Evolutionary conservation across 2,797 vertebrate genomes (phyloP).

Genomic region (Centroberyx gerrardi): DNA sequence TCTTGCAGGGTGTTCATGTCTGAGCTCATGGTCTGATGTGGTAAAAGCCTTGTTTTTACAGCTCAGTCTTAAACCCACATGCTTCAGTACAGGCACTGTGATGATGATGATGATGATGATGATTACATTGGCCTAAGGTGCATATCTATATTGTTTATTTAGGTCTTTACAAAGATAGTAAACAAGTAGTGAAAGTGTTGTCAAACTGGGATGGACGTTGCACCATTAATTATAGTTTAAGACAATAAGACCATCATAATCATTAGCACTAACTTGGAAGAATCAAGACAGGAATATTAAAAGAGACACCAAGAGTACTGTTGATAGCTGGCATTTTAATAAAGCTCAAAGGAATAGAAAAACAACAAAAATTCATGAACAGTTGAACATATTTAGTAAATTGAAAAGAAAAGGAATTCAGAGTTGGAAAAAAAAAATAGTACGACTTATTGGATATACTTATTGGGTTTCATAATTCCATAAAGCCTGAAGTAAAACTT

Average conservation of each 20-base stretch:
- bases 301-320: constrained; percentile 54
- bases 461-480: constrained; percentile 46
- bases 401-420: constrained; percentile 65
- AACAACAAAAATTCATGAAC: constrained; percentile 73
- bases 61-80: too few species aligned
- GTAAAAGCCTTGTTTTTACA: too few species aligned
- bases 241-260: background rate
- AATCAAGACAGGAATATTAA: constrained; percentile 15
- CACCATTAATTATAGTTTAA: background rate
- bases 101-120: too few species aligned
- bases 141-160: too few species aligned
- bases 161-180: too few species aligned
- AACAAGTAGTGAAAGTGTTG: background rate
- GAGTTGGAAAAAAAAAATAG: constrained; percentile 55
- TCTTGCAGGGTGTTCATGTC: too few species aligned
- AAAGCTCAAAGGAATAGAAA: constrained; percentile 81
- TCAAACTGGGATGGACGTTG: background rate
- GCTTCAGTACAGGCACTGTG: too few species aligned
- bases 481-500: constrained; percentile 42
- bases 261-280: background rate
- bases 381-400: constrained; percentile 74
- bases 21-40: too few species aligned
- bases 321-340: constrained; percentile 86
- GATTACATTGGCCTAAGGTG: too few species aligned
- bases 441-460: constrained; percentile 55